phyloP scores from a whole-genome alignment of 2,113 vertebrate species.

The Origma solitaria region DNA sequence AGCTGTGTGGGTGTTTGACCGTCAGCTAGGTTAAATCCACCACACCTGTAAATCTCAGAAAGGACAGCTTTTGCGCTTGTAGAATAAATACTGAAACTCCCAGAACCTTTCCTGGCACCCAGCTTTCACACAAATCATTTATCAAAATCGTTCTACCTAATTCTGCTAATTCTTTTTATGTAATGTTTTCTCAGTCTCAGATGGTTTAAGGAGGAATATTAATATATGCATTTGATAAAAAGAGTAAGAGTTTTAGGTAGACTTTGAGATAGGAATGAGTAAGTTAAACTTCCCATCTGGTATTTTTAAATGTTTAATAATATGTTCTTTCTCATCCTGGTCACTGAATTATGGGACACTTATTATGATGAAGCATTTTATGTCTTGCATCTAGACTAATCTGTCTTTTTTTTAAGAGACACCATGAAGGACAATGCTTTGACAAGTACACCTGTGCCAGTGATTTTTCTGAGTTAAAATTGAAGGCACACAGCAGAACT shows the following conservation, averaged over 20 bases:
- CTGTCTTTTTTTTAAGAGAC: neutral
- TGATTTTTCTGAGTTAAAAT: neutral
- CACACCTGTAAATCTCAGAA: neutral
- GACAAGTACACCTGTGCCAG: neutral
- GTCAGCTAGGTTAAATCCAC: neutral
- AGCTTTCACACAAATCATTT: neutral
- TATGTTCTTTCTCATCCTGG: neutral
- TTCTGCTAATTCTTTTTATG: neutral
- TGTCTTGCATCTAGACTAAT: neutral
- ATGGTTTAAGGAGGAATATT: neutral
- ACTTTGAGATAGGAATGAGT: neutral
- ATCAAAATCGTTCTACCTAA: neutral
- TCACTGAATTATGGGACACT: neutral
- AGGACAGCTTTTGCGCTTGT: neutral
- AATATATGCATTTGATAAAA: neutral
- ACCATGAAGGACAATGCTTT: neutral
- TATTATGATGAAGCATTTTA: neutral
- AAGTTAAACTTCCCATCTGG: neutral
- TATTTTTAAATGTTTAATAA: neutral
- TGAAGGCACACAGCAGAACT: neutral
- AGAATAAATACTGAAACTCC: neutral
- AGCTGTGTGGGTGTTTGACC: neutral
- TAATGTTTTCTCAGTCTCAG: neutral
- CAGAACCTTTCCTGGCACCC: neutral
- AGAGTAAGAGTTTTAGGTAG: neutral